Evolutionary conservation across 2,113 vertebrate species (phyloP).

Genomic region (Odocoileus virginianus): DNA sequence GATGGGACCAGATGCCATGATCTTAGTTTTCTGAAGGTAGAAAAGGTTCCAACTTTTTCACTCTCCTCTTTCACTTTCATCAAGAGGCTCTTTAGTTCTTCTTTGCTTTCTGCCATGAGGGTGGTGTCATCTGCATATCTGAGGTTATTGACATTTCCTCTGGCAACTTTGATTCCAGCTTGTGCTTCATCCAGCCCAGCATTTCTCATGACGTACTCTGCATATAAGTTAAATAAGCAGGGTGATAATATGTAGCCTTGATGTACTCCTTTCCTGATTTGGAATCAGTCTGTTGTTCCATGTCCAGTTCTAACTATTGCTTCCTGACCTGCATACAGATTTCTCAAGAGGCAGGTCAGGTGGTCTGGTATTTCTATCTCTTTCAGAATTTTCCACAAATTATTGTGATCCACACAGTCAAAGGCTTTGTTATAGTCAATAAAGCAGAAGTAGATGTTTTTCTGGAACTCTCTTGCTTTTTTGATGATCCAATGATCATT

Average conservation of each 20-base stretch:
- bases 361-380: not conserved
- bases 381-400: not conserved
- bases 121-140: not conserved
- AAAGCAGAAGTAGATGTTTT: not conserved
- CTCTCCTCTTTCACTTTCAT: not conserved
- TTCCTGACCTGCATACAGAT: not conserved
- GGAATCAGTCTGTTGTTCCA: not conserved
- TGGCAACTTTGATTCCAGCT: not conserved
- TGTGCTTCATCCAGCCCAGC: not conserved
- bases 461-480: not conserved
- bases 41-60: not conserved
- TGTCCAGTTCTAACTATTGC: not conserved
- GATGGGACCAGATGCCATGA: not conserved
- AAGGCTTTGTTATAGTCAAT: not conserved
- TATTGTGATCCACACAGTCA: not conserved
- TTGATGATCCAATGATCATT: not conserved
- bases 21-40: not conserved
- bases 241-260: not conserved
- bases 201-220: accelerated
- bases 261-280: not conserved
- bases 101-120: not conserved
- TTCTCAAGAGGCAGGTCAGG: not conserved
- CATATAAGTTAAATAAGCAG: not conserved
- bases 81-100: not conserved
- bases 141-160: not conserved